Evolutionary conservation across 1,140 invertebrate species (phyloP), one percentile per base, ranked within the genome.

Genomic region (Melanaphis sacchari): DNA sequence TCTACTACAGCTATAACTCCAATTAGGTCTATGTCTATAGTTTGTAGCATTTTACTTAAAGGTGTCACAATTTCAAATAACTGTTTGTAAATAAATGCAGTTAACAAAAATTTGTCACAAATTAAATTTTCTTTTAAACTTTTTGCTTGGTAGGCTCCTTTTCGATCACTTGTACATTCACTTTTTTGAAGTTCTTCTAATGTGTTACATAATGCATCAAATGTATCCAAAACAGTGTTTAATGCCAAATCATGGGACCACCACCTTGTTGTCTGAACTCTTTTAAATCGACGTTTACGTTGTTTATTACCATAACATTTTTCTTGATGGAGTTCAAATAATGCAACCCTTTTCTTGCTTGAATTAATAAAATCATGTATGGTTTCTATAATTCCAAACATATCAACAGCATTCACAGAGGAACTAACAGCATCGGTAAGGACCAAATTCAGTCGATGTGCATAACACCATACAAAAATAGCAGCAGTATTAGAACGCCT

Each of bases 381-480:
- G 7, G 66, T n/a, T 36, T 76, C 66, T 76, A 76, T 11, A 36
- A 76, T 76, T 11, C 66, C 76, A 9, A 81, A 81, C 76, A 81
- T 81, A 81, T 81, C n/a, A 81, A 81, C 76, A 15, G 76, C n/a
- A 81, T 81, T 81, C 4, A 36, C 15, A 38, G 76, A 81, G 38
- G 36, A 81, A 43, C 36, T 85, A 31, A 94, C 93, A 0, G 81
- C 49, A 40, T 94, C 46, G 9, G 24, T 95, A 93, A 95, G 59
- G 36, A 94, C 94, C 81, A 94, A 89, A 90, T 94, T 94, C 38
- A 94, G 59, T 26, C 54, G 66, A 92, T 94, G 94, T 21, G 94
- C 94, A 76, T 94, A 94, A 81, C 93, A 94, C 81, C 94, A 94
- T 1, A 94, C 89, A 91, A 94, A 94, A 43, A 94, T n/a, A 31